Percentiles rank a stretch among this genome's conserved stretches.
These are phyloP conservation scores for Dilophus febrilis DNA, from an alignment of 2,888 invertebrate genomes.

Conservation along the genomic window DNA sequence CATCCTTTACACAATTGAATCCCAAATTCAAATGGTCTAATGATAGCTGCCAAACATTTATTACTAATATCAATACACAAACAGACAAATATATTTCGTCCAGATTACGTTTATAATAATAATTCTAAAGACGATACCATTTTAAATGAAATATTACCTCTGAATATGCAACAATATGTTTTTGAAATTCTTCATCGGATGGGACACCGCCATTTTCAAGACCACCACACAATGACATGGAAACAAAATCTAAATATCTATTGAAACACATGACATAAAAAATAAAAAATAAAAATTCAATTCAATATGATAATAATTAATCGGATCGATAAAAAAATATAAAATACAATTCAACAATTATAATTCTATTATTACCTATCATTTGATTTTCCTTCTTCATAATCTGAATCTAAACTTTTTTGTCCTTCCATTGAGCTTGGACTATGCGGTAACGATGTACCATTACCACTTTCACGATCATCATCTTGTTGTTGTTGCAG, in stretches of 20 bases:
- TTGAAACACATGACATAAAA: conserved; percentile 5
- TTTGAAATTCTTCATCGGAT: conserved; percentile 42
- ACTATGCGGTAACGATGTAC: conserved; percentile 86
- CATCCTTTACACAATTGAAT: no score
- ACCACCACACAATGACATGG: conserved; percentile 63
- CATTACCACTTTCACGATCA: conserved; percentile 92
- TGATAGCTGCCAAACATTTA: no score
- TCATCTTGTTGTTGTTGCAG: conserved; percentile 41
- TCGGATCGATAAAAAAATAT: conserved; percentile 1
- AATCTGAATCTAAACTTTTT: conserved; percentile 66
- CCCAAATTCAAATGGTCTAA: no score
- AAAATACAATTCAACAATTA: no score
- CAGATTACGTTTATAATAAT: no score
- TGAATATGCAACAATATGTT: conserved; percentile 35
- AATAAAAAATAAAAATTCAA: conserved; percentile 2
- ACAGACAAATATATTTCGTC: no score
- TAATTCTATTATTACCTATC: conserved; percentile 32
- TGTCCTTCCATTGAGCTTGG: conserved; percentile 70
- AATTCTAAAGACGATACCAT: no score
- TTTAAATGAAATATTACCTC: conserved; percentile 27
- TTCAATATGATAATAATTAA: background rate
- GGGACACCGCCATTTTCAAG: conserved; percentile 37
- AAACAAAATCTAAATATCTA: conserved; percentile 41
- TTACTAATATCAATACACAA: no score
- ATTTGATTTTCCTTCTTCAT: conserved; percentile 52